Evolutionary conservation across 1,140 invertebrate species (phyloP), one percentile per base, ranked within the genome.

Genomic region (Apis laboriosa): DNA sequence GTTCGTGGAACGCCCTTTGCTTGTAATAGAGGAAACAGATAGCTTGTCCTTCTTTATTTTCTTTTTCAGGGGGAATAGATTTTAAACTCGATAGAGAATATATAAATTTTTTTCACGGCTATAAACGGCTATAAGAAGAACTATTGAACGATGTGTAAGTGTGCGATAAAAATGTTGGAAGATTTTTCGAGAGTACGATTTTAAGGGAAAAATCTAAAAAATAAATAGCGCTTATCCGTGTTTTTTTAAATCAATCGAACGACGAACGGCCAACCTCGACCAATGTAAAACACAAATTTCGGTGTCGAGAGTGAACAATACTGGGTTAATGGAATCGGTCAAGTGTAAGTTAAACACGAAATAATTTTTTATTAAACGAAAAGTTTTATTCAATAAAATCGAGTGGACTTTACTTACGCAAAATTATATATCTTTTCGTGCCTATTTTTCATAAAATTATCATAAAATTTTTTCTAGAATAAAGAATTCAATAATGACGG

Each of bases 321-420:
- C 55, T 8, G 34, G 2, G 58, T 61, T 24, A 73, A 24, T 24
- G 58, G 75, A 63, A 56, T 80, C 84, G 80, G 82, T 88, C 83
- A 84, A 89, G 87, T 88, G 80, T 89, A 86, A 82, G 83, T 90
- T 92, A 90, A 92, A 90, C 89, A 84, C 83, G 70, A 70, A 90
- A 87, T 89, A 43, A 84, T 91, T 92, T 90, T 70, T 83, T 56
- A 24, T 24, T 63, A 63, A 34, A 79, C 61, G 78, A 74, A 83
- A 28, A 28, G 84, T 60, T 68, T 24, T 89, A 90, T 91, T 88
- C 86, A 64, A 90, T 91, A 91, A 89, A 92, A 89, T 72, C 49
- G 61, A 63, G 80, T 74, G 5, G 34, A 43, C 0, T 43, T 43
- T 43, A 43, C 82, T 85, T 71, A 71, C 28, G 60, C 24, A 51